Conservation (phyloP, 2,888 invertebrate species). For the Sphaeridia pumilis region DNA sequence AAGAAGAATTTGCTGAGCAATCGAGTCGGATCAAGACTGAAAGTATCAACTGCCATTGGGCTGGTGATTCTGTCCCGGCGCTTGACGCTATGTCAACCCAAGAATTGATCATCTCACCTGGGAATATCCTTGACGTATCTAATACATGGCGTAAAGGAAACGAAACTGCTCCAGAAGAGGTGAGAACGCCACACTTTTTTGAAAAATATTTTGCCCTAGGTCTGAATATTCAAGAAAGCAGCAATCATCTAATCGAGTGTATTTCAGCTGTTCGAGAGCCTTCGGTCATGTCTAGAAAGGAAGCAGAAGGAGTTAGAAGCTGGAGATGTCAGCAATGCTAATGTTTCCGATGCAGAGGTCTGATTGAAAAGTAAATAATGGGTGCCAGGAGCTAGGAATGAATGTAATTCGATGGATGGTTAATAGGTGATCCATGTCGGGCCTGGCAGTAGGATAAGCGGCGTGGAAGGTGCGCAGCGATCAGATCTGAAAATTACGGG, state of each 20-base stretch:
- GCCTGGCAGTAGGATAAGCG: no score
- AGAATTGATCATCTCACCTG: constrained; percentile 22
- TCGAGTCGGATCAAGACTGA: not conserved
- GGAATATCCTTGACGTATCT: constrained; percentile 31
- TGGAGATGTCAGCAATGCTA: constrained; percentile 8
- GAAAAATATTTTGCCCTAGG: not conserved
- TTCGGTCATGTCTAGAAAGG: constrained; percentile 25
- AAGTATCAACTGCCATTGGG: not conserved
- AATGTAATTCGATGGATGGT: no score
- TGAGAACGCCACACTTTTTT: constrained; percentile 11
- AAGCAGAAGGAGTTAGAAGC: constrained; percentile 15
- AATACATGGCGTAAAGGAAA: constrained; percentile 29
- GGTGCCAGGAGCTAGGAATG: no score
- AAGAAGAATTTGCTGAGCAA: constrained; percentile 1
- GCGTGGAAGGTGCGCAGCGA: no score
- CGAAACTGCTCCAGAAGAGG: constrained; percentile 31
- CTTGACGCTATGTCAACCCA: not conserved
- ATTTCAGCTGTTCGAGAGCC: constrained; percentile 30
- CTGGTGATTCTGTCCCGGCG: no score
- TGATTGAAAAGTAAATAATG: no score
- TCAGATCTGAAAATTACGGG: constrained; percentile 71
- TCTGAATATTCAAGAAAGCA: no score
- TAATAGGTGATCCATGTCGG: no score
- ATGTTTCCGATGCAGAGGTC: not conserved
- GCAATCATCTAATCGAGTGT: no score